Evolutionary conservation across 1,140 invertebrate species (phyloP).

Genomic region (Amyelois transitella): DNA sequence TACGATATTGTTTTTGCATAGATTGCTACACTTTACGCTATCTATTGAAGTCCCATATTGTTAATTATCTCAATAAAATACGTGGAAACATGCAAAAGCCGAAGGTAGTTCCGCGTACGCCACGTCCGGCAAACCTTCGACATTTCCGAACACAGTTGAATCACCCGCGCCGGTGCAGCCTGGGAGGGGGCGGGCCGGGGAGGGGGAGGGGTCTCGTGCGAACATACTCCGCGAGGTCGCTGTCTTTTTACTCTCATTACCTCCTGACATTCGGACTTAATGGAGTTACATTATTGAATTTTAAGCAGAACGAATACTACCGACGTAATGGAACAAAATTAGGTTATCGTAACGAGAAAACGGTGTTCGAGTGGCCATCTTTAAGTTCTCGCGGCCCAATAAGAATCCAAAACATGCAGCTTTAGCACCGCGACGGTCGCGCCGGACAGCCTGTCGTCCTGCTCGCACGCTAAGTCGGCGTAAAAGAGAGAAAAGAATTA

Average conservation of each 20-base stretch:
- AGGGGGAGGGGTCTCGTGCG: conserved; percentile 29
- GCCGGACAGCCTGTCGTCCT: conserved; percentile 41
- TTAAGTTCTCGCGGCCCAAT: conserved; percentile 66
- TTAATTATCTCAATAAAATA: conserved; percentile 44
- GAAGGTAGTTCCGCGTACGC: conserved; percentile 68
- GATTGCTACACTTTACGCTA: neutral
- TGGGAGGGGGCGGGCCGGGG: conserved; percentile 9
- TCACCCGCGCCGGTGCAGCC: conserved; percentile 15
- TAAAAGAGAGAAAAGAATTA: conserved; percentile 43
- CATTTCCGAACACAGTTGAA: conserved; percentile 62
- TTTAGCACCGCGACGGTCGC: conserved; percentile 21
- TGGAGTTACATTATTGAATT: conserved; percentile 63
- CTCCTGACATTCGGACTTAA: conserved; percentile 68
- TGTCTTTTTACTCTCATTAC: conserved; percentile 64
- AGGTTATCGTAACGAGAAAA: conserved; percentile 70
- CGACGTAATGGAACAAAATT: conserved; percentile 66
- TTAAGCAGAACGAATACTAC: conserved; percentile 58
- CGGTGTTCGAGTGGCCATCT: conserved; percentile 68
- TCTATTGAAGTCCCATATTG: conserved; percentile 21
- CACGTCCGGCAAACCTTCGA: conserved; percentile 71
- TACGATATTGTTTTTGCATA: neutral
- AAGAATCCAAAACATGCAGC: conserved; percentile 59
- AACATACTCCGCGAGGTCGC: conserved; percentile 52
- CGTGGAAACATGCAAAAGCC: conserved; percentile 56
- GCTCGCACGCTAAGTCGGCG: conserved; percentile 22